Percentiles rank a stretch among this genome's conserved stretches.
phyloP scores from a whole-genome alignment of 2,113 vertebrate species.

The Pipra filicauda region DNA sequence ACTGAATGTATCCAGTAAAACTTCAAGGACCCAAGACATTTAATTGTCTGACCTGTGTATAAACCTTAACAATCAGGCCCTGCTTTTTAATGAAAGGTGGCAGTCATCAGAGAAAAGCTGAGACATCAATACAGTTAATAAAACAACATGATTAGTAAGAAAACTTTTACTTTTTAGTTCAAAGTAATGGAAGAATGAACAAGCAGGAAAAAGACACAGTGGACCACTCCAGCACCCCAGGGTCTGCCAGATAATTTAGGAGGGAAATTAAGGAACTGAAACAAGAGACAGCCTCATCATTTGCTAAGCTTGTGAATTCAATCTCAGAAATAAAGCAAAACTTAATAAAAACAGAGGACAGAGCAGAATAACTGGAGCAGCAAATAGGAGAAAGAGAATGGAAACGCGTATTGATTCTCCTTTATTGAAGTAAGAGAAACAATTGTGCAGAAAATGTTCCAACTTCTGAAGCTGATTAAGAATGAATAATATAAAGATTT shows the following conservation, averaged over 20 bases:
- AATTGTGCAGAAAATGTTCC: slow-evolving; percentile 42
- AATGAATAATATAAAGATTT: slow-evolving; percentile 25
- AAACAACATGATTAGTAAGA: not conserved
- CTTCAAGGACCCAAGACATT: not conserved
- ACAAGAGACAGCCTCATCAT: not conserved
- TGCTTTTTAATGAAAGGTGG: not conserved
- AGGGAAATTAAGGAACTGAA: slow-evolving; percentile 42
- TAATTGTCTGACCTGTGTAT: not conserved
- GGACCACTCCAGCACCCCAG: not conserved
- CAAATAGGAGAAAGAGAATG: not conserved
- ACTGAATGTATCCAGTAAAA: not conserved
- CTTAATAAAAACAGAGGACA: slow-evolving; percentile 60
- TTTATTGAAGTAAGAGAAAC: slow-evolving; percentile 7
- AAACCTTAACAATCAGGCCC: not conserved
- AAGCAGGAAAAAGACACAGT: not conserved
- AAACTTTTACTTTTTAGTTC: not conserved
- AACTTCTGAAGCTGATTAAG: slow-evolving; percentile 38
- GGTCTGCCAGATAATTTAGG: not conserved
- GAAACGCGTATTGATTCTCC: not conserved
- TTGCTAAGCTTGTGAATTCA: slow-evolving; percentile 47
- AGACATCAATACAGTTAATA: not conserved
- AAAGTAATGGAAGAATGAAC: not conserved
- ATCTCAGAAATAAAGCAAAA: slow-evolving; percentile 52
- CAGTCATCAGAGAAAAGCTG: not conserved
- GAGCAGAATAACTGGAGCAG: slow-evolving; percentile 17